phyloP scores from a whole-genome alignment of 2,113 vertebrate species.

The Chionis minor region DNA sequence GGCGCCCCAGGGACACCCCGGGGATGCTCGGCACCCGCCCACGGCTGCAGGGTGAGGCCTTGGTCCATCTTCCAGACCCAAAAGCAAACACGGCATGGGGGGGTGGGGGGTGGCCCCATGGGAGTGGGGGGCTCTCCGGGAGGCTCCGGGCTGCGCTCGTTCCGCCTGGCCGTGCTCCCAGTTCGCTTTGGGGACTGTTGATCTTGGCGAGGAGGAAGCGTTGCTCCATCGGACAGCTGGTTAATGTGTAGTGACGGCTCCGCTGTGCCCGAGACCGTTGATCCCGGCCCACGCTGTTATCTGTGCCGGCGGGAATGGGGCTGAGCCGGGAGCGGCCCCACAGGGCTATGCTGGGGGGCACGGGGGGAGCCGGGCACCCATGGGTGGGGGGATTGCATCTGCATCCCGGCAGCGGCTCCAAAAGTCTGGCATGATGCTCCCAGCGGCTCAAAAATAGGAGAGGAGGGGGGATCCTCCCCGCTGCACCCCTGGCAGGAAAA shows the following conservation, averaged over 20 bases:
- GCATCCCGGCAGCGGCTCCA: rapidly evolving
- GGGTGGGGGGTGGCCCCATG: neutral
- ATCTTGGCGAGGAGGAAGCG: conserved; percentile 3
- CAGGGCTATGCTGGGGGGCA: neutral
- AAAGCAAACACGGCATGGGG: neutral
- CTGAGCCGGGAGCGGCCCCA: neutral
- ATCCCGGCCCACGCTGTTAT: neutral
- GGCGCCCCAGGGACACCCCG: rapidly evolving
- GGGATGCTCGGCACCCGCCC: neutral
- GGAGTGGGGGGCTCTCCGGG: neutral
- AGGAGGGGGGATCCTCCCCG: neutral
- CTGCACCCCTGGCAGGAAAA: neutral
- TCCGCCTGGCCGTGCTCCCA: neutral
- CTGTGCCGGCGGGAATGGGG: neutral
- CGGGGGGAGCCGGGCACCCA: rapidly evolving
- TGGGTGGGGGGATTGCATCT: neutral
- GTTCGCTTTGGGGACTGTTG: conserved; percentile 14
- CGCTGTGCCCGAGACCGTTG: neutral
- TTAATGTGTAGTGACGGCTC: conserved; percentile 30
- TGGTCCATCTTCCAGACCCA: rapidly evolving
- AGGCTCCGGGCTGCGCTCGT: neutral
- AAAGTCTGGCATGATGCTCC: rapidly evolving
- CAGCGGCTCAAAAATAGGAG: neutral
- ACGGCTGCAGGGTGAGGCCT: neutral
- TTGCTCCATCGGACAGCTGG: conserved; percentile 15